Evolutionary conservation across 2,113 vertebrate species (phyloP).

Genomic region (Trachemys scripta): DNA sequence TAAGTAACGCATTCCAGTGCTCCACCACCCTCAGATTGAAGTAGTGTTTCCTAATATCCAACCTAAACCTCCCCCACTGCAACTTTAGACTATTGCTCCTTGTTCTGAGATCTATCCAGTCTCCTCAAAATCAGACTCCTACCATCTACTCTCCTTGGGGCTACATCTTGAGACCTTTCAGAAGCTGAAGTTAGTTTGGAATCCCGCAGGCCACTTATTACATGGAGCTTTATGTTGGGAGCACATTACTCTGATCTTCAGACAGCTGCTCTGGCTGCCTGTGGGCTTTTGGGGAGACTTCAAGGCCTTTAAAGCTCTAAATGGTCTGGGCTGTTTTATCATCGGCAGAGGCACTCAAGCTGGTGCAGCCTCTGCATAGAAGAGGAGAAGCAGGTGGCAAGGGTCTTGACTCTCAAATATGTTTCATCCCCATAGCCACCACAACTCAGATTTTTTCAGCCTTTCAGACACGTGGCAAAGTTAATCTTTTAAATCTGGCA

Average conservation of each 20-base stretch:
- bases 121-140: not conserved
- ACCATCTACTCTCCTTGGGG: not conserved
- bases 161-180: slow-evolving; percentile 3
- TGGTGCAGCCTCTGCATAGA: slow-evolving; percentile 14
- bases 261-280: slow-evolving; percentile 35
- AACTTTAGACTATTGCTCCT: no score
- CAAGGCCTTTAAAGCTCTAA: slow-evolving; percentile 59
- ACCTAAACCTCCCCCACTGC: no score
- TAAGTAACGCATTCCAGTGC: no score
- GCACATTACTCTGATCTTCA: slow-evolving; percentile 24
- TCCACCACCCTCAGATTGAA: no score
- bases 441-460: not conserved
- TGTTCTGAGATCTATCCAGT: not conserved
- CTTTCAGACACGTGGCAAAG: not conserved
- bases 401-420: slow-evolving; percentile 24
- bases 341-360: slow-evolving; percentile 10
- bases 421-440: not conserved
- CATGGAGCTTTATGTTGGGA: not conserved
- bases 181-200: slow-evolving; percentile 15
- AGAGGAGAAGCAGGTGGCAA: slow-evolving; percentile 9
- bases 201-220: slow-evolving; percentile 29
- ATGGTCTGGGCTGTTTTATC: slow-evolving; percentile 43
- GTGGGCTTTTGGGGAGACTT: slow-evolving; percentile 18
- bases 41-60: no score
- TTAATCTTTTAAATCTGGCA: slow-evolving; percentile 25